Evolutionary conservation across 2,888 invertebrate genomes (phyloP).

Genomic region (Lepidochitona cinerea): DNA sequence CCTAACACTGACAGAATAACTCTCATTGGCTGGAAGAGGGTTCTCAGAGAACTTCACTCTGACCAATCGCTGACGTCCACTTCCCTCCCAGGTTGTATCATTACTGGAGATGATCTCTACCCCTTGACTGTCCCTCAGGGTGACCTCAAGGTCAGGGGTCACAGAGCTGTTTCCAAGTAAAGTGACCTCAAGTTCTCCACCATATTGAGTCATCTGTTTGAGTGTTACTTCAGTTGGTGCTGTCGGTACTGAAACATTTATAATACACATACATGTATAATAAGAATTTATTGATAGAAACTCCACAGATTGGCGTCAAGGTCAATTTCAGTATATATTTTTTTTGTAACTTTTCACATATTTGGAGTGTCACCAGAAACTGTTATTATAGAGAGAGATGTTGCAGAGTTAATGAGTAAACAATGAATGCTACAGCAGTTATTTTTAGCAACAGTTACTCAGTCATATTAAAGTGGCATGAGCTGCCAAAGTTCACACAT

Average conservation of each 20-base stretch:
- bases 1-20: neutral
- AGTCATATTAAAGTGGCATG: too few species aligned
- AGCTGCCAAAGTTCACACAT: too few species aligned
- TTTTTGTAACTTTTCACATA: too few species aligned
- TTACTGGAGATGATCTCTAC: neutral
- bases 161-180: neutral
- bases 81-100: neutral
- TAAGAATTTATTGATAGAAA: too few species aligned
- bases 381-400: too few species aligned
- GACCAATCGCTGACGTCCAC: neutral
- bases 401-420: too few species aligned
- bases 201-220: neutral
- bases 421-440: too few species aligned
- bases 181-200: neutral
- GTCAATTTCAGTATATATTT: too few species aligned
- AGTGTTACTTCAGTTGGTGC: neutral
- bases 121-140: neutral
- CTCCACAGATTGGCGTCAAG: too few species aligned
- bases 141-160: neutral
- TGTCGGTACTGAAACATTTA: neutral
- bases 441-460: too few species aligned
- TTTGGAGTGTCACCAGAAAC: too few species aligned
- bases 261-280: too few species aligned
- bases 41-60: neutral
- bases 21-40: neutral